These are phyloP conservation scores for Platorchestia sp. DNA, from an alignment of 1,140 invertebrate species.

Conservation along the genomic window DNA sequence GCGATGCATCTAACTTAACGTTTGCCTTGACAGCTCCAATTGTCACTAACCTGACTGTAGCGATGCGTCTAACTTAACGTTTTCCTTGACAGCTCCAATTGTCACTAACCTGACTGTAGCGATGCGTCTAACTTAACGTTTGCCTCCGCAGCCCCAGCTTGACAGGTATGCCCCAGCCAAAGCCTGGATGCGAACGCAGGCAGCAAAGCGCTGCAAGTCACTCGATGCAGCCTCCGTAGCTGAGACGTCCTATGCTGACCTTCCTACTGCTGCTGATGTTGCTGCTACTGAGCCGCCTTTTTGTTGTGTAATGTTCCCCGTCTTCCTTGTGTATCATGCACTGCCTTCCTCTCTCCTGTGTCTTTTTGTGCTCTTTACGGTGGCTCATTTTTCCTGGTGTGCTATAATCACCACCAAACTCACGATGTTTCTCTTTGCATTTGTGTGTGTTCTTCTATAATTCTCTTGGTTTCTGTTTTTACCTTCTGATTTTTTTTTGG, in stretches of 20 bases:
- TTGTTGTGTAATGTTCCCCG: slow-evolving; percentile 3
- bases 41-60: too few species aligned
- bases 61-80: too few species aligned
- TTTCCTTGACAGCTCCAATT: too few species aligned
- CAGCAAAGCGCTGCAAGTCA: not conserved
- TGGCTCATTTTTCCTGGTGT: not conserved
- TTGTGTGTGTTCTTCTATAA: not conserved
- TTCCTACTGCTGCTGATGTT: not conserved
- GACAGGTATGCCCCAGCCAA: not conserved
- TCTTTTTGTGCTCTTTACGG: not conserved
- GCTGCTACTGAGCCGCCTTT: not conserved
- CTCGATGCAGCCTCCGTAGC: slow-evolving; percentile 19
- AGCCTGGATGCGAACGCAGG: not conserved
- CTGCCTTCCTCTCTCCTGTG: not conserved
- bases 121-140: too few species aligned
- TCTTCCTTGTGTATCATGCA: not conserved
- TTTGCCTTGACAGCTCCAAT: too few species aligned
- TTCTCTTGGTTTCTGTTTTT: too few species aligned
- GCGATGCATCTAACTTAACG: too few species aligned
- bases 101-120: not conserved
- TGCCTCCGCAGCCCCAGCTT: not conserved
- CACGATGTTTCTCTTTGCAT: not conserved
- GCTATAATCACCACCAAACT: not conserved
- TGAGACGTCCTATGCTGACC: slow-evolving; percentile 12
- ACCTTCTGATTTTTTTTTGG: too few species aligned